Percentiles rank a stretch among this genome's conserved stretches.
phyloP scores from a whole-genome alignment of 2,113 vertebrate species.

The Seriola rivoliana region DNA sequence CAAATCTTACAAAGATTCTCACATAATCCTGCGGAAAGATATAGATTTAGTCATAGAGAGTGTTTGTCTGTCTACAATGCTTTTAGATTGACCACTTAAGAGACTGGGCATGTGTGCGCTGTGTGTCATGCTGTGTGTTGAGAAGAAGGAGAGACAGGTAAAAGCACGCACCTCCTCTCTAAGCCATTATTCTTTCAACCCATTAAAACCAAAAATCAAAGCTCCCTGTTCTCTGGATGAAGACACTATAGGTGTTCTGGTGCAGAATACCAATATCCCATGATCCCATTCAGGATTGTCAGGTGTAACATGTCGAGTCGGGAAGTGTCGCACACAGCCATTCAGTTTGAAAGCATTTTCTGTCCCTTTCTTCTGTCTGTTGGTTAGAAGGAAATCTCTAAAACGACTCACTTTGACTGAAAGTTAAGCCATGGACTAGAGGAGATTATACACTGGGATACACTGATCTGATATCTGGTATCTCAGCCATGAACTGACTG shows the following conservation, averaged over 20 bases:
- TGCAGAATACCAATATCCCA: constrained; percentile 15
- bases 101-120: constrained; percentile 13
- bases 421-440: too few relatives aligned
- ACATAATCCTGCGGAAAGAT: constrained; percentile 18
- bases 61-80: constrained; percentile 2
- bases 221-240: constrained; percentile 19
- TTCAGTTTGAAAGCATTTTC: background rate
- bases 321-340: constrained; percentile 13
- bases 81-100: constrained; percentile 40
- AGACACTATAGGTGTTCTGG: constrained; percentile 5
- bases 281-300: constrained; percentile 5
- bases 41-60: constrained; percentile 25
- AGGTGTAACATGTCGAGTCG: background rate
- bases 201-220: constrained; percentile 41
- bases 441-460: background rate
- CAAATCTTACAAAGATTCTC: background rate
- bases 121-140: constrained; percentile 34
- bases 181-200: constrained; percentile 23
- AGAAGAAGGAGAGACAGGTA: constrained; percentile 23
- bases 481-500: background rate
- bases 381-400: background rate
- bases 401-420: background rate
- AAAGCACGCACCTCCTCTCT: constrained; percentile 20
- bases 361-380: background rate
- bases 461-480: background rate